phyloP scores from a whole-genome alignment of 1,140 invertebrate species.

The Colletes latitarsis region DNA sequence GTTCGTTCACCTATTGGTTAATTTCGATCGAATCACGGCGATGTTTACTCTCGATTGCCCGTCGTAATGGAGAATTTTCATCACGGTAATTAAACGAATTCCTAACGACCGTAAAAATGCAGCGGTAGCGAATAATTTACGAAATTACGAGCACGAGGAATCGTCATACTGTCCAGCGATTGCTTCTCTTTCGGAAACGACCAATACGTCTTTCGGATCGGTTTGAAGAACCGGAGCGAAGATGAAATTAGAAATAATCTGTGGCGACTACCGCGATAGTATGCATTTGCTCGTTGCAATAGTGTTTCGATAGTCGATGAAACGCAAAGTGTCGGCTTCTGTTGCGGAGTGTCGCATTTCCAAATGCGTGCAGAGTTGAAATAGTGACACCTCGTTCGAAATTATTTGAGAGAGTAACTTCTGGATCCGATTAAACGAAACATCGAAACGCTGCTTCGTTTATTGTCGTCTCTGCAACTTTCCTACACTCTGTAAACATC shows the following conservation, averaged over 20 bases:
- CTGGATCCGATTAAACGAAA: not conserved
- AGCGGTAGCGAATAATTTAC: not conserved
- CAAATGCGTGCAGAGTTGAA: not conserved
- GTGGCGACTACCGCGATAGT: too few species aligned
- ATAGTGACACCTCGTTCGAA: not conserved
- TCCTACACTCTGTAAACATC: not conserved
- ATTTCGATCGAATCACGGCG: conserved; percentile 19
- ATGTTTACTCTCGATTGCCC: conserved; percentile 42
- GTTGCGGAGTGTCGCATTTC: not conserved
- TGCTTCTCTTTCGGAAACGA: not conserved
- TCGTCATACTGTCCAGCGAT: not conserved
- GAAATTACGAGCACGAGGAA: conserved; percentile 1
- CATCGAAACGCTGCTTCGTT: not conserved
- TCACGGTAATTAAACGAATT: conserved; percentile 34
- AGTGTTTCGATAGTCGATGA: not conserved
- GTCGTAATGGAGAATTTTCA: conserved; percentile 36
- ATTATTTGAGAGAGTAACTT: not conserved
- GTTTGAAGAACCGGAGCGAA: too few species aligned
- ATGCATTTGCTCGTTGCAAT: too few species aligned
- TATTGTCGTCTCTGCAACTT: not conserved
- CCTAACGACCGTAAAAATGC: not conserved
- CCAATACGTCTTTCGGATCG: conserved; percentile 25
- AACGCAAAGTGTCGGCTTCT: not conserved
- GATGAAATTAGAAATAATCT: too few species aligned
- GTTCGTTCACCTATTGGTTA: conserved; percentile 44